Evolutionary conservation across 2,113 vertebrate genomes (phyloP).

Genomic region (Trichomycterus rosablanca): DNA sequence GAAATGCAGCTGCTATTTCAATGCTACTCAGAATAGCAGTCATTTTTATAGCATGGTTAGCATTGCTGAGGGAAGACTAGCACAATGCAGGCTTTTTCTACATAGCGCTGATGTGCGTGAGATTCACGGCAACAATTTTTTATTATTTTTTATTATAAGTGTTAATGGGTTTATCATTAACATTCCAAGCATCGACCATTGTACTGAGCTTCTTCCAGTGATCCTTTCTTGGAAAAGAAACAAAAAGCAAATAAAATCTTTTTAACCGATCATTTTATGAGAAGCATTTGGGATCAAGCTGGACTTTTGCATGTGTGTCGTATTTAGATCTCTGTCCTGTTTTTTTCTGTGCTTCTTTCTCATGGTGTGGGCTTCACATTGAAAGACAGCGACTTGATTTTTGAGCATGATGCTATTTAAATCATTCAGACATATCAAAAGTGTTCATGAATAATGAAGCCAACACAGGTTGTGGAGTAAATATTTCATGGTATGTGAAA

Average conservation of each 20-base stretch:
- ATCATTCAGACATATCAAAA: conserved; percentile 63
- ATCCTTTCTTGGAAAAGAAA: conserved; percentile 22
- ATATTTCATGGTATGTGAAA: conserved; percentile 68
- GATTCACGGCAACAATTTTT: too few relatives aligned
- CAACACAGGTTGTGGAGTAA: conserved; percentile 56
- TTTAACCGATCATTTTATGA: too few relatives aligned
- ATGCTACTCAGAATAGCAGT: too few relatives aligned
- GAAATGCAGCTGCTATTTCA: too few relatives aligned
- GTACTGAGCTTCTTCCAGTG: background rate
- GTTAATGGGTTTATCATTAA: too few relatives aligned
- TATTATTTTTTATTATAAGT: too few relatives aligned
- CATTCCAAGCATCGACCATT: background rate
- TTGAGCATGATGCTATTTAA: conserved; percentile 29
- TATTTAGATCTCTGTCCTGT: background rate
- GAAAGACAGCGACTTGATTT: conserved; percentile 3
- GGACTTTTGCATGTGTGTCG: conserved; percentile 21
- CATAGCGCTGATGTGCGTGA: too few relatives aligned
- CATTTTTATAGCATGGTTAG: too few relatives aligned
- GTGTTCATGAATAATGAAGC: conserved; percentile 61
- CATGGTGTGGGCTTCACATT: background rate
- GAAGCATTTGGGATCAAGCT: conserved; percentile 30
- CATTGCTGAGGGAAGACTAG: too few relatives aligned
- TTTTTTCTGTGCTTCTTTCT: background rate
- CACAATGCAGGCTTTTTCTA: too few relatives aligned
- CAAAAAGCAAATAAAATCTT: too few relatives aligned